phyloP scores from a whole-genome alignment of 2,888 invertebrate genomes.

The Tenthredo livida region DNA sequence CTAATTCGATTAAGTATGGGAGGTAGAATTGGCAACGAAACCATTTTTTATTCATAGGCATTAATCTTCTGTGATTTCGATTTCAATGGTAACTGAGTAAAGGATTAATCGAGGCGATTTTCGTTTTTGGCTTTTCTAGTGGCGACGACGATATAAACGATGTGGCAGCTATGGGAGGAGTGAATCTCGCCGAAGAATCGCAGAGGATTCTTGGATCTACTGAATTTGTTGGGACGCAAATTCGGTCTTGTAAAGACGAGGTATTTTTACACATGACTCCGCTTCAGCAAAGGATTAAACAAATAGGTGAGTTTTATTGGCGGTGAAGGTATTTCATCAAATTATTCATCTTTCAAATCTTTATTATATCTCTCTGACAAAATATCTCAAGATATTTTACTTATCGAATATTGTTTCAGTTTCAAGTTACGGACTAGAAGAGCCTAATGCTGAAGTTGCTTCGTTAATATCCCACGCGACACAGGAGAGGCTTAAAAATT shows the following conservation, averaged over 20 bases:
- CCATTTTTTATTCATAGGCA: not conserved
- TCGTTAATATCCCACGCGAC: conserved; percentile 95
- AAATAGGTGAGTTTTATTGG: conserved; percentile 80
- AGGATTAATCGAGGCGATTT: conserved; percentile 39
- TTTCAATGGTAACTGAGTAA: not conserved
- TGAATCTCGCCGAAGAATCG: conserved; percentile 97
- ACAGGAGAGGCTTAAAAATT: conserved; percentile 94
- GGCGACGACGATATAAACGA: conserved; percentile 99
- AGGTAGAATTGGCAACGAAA: not conserved
- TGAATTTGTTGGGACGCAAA: conserved; percentile 93
- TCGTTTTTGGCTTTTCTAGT: conserved; percentile 79
- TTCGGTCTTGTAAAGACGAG: conserved; percentile 95
- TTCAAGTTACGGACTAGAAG: conserved; percentile 88
- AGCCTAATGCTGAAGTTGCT: conserved; percentile 92
- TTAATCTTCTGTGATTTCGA: not conserved
- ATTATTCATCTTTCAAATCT: not conserved
- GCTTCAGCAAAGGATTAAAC: conserved; percentile 88
- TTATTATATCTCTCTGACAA: not conserved
- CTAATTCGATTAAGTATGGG: not conserved
- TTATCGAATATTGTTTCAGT: conserved; percentile 75
- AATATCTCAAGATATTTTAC: not conserved
- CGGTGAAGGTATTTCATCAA: not conserved
- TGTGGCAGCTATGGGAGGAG: conserved; percentile 99
- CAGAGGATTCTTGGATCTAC: conserved; percentile 95
- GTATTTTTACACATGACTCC: conserved; percentile 89